Evolutionary conservation across 2,113 vertebrate genomes (phyloP).

Genomic region (Labeo catla): DNA sequence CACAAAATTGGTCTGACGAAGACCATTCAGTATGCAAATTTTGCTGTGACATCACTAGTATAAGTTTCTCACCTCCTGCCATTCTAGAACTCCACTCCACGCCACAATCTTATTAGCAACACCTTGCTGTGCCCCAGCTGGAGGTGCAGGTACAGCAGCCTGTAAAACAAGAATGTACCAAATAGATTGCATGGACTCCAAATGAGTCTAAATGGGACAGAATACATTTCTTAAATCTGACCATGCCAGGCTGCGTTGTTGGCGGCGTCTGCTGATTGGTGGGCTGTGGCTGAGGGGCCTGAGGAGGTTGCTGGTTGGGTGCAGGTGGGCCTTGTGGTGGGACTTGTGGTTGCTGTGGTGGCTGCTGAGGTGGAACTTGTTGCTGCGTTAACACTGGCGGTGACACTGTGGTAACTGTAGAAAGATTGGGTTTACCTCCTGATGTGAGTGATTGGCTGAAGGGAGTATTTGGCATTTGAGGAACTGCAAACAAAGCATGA

Average conservation of each 20-base stretch:
- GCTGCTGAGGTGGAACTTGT: constrained; percentile 65
- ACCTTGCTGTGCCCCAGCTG: constrained; percentile 71
- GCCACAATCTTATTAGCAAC: constrained; percentile 88
- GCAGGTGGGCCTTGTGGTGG: constrained; percentile 66
- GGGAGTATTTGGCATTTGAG: constrained; percentile 58
- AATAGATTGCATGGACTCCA: background rate
- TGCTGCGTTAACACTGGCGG: constrained; percentile 75
- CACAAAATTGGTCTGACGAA: background rate
- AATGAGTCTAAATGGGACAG: background rate
- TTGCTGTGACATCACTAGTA: background rate
- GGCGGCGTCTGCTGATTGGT: constrained; percentile 65
- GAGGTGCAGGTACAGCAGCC: constrained; percentile 66
- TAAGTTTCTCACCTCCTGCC: constrained; percentile 87
- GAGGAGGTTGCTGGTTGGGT: constrained; percentile 68
- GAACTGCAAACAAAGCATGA: constrained; percentile 58
- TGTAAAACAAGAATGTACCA: constrained; percentile 36
- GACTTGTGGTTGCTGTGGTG: constrained; percentile 60
- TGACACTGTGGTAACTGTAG: constrained; percentile 79
- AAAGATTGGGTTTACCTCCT: constrained; percentile 79
- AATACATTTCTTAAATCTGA: constrained; percentile 45
- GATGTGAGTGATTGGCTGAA: constrained; percentile 69
- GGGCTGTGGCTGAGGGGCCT: constrained; percentile 68
- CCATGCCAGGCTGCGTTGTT: constrained; percentile 71
- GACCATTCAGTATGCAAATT: background rate
- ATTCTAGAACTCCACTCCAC: constrained; percentile 91